These are phyloP conservation scores for Albula goreensis DNA, from an alignment of 2,113 vertebrate species.

Conservation along the genomic window DNA sequence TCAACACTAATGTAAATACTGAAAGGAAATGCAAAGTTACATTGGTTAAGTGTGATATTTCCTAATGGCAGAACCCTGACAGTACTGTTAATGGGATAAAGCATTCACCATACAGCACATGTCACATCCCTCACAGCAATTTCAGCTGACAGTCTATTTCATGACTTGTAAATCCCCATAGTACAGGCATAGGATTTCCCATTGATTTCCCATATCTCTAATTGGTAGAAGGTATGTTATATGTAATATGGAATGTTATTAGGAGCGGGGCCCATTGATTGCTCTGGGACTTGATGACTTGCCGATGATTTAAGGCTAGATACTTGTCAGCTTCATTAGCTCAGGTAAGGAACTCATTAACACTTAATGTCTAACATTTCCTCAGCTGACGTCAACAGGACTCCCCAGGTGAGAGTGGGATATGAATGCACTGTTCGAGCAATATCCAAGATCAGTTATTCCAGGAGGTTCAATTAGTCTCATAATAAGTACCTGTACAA, in stretches of 20 bases:
- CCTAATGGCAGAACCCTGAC: not conserved
- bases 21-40: too few species aligned
- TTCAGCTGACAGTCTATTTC: not conserved
- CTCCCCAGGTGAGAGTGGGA: not conserved
- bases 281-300: not conserved
- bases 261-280: not conserved
- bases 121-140: not conserved
- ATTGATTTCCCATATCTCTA: not conserved
- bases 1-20: too few species aligned
- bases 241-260: not conserved
- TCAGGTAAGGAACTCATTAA: conserved; percentile 3
- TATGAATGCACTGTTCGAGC: not conserved
- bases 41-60: too few species aligned
- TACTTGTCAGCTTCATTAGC: not conserved
- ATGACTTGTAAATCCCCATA: not conserved
- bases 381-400: not conserved
- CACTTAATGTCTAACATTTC: not conserved
- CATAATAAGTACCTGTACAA: not conserved
- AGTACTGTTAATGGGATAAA: not conserved
- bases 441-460: not conserved
- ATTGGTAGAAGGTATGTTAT: not conserved
- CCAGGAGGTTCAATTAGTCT: not conserved
- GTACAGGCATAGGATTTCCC: not conserved
- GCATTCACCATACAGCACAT: not conserved
- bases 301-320: not conserved